phyloP scores from a whole-genome alignment of 1,140 invertebrate genomes.

The Caenorhabditis latens region DNA sequence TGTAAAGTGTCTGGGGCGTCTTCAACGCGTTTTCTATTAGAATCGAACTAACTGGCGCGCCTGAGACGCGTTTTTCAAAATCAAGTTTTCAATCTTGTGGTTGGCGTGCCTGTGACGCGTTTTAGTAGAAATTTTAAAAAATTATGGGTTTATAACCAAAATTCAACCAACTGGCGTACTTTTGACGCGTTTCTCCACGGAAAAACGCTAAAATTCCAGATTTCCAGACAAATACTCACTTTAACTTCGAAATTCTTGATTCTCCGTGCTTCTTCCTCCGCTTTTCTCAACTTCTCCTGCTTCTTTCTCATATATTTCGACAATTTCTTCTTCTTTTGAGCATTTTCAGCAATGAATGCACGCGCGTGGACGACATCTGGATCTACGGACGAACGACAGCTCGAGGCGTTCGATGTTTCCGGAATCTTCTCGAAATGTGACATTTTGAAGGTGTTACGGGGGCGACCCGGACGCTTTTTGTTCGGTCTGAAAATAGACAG shows the following conservation, averaged over 20 bases:
- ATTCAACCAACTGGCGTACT: no score
- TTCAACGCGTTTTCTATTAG: no score
- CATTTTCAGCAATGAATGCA: not conserved
- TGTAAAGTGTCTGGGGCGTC: no score
- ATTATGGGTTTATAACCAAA: no score
- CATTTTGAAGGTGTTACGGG: not conserved
- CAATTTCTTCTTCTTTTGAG: not conserved
- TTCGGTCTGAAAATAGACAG: not conserved
- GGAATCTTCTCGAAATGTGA: not conserved
- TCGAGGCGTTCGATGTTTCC: not conserved
- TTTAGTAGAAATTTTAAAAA: no score
- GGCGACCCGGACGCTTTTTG: slow-evolving; percentile 8
- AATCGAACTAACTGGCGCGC: no score
- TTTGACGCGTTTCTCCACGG: no score
- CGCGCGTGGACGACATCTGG: not conserved
- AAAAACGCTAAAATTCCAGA: not conserved
- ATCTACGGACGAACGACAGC: not conserved
- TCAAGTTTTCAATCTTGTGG: no score
- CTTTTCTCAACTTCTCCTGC: not conserved
- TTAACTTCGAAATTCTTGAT: not conserved
- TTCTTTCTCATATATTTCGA: slow-evolving; percentile 53
- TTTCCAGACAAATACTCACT: not conserved
- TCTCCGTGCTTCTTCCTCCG: not conserved
- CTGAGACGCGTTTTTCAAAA: no score
- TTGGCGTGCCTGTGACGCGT: no score